Evolutionary conservation across 2,113 vertebrate genomes (phyloP).

Genomic region (Arenaria interpres): DNA sequence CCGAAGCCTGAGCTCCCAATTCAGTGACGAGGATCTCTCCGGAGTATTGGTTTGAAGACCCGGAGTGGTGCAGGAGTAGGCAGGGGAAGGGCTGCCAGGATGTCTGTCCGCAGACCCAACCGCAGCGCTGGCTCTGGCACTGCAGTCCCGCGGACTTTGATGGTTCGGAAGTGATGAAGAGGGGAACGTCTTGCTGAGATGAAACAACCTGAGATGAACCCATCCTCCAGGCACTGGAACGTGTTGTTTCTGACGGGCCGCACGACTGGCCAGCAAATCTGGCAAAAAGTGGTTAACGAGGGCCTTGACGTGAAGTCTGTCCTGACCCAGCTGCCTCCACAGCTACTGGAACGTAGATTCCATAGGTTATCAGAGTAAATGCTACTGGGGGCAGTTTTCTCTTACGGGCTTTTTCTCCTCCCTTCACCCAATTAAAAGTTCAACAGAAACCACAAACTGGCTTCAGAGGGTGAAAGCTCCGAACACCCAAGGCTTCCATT

Average conservation of each 20-base stretch:
- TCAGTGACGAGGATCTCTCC: background rate
- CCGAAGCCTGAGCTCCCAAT: background rate
- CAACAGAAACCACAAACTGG: background rate
- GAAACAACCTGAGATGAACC: background rate
- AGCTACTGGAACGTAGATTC: background rate
- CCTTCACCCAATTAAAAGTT: background rate
- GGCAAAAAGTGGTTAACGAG: background rate
- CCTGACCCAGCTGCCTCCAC: background rate
- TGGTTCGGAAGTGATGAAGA: background rate
- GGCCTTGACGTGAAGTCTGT: background rate
- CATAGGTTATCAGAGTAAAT: background rate
- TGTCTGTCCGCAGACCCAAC: background rate
- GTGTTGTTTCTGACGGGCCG: background rate
- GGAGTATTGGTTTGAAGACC: background rate
- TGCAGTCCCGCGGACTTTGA: fast-evolving
- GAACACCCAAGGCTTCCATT: background rate
- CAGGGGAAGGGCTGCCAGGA: background rate
- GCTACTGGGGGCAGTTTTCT: background rate
- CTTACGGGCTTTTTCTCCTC: background rate
- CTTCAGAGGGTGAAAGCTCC: background rate
- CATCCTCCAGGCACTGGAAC: background rate
- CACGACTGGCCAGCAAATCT: background rate
- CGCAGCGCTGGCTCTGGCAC: background rate
- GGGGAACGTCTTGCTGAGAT: background rate
- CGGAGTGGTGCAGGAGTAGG: background rate